Conservation (phyloP, 2,888 invertebrate species). For the Plagodis dolabraria region DNA sequence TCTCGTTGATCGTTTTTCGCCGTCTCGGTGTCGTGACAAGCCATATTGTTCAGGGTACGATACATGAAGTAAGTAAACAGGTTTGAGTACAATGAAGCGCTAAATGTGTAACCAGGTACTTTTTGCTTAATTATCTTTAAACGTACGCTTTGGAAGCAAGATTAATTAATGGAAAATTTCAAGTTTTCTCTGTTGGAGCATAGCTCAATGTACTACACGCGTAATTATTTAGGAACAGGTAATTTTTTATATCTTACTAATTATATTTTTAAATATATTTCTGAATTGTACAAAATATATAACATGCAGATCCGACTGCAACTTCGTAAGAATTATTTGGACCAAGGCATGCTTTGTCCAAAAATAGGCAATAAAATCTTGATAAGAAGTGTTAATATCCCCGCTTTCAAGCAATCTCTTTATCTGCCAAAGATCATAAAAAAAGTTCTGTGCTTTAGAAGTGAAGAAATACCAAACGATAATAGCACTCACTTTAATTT, state of each 20-base stretch:
- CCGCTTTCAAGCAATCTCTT: no score
- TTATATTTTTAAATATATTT: slow-evolving; percentile 4
- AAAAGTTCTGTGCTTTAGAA: no score
- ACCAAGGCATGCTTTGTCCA: no score
- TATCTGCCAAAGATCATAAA: no score
- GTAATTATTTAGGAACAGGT: slow-evolving; percentile 25
- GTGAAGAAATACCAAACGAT: no score
- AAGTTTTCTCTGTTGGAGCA: slow-evolving; percentile 33
- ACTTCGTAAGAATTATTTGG: no score
- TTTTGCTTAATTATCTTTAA: slow-evolving; percentile 69
- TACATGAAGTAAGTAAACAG: slow-evolving; percentile 78
- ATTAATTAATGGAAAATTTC: slow-evolving; percentile 57
- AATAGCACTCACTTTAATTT: no score
- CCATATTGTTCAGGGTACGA: slow-evolving; percentile 80
- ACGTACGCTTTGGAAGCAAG: slow-evolving; percentile 48
- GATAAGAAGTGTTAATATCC: no score
- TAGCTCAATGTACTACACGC: slow-evolving; percentile 8
- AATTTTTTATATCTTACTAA: slow-evolving; percentile 23
- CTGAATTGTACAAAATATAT: no score
- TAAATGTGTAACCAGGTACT: slow-evolving; percentile 55
- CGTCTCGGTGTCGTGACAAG: slow-evolving; percentile 75
- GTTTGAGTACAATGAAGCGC: slow-evolving; percentile 69
- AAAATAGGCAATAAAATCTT: no score
- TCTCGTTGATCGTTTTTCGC: slow-evolving; percentile 70
- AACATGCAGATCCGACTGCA: no score